Percentiles rank a stretch among this genome's conserved stretches.
Conservation (phyloP, 2,113 vertebrate genomes). For the Dasyurus viverrinus region DNA sequence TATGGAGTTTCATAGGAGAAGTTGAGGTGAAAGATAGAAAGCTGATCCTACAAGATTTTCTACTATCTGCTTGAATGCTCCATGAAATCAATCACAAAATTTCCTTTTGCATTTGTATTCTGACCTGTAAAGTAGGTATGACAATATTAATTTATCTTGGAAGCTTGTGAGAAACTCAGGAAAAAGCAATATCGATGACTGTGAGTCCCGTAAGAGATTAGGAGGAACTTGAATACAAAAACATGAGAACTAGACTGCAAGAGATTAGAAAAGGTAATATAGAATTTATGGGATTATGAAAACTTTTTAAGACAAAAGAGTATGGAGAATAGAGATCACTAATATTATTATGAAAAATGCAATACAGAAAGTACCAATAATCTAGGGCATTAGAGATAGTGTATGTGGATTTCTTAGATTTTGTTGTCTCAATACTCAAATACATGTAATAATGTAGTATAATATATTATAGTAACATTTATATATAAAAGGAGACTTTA, state of each 20-base stretch:
- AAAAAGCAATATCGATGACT: neutral
- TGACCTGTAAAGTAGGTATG: slow-evolving; percentile 13
- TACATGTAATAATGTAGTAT: neutral
- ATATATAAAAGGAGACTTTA: neutral
- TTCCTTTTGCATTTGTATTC: slow-evolving; percentile 18
- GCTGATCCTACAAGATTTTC: slow-evolving; percentile 31
- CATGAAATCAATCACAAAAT: neutral
- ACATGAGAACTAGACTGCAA: neutral
- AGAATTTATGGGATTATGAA: neutral
- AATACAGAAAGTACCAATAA: neutral
- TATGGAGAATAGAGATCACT: neutral
- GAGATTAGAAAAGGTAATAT: neutral
- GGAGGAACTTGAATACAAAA: slow-evolving; percentile 30
- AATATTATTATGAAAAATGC: neutral
- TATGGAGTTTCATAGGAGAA: neutral
- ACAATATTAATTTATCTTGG: slow-evolving; percentile 17
- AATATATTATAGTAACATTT: neutral
- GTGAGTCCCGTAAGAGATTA: neutral
- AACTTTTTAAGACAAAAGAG: neutral
- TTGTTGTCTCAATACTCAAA: neutral
- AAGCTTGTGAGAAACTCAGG: neutral
- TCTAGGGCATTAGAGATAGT: slow-evolving; percentile 14
- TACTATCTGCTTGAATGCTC: slow-evolving; percentile 27
- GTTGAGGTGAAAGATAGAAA: neutral
- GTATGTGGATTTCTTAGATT: neutral